These are phyloP conservation scores for Orbicella faveolata DNA, from an alignment of 64 coral and sea anemone species.

Conservation along the genomic window DNA sequence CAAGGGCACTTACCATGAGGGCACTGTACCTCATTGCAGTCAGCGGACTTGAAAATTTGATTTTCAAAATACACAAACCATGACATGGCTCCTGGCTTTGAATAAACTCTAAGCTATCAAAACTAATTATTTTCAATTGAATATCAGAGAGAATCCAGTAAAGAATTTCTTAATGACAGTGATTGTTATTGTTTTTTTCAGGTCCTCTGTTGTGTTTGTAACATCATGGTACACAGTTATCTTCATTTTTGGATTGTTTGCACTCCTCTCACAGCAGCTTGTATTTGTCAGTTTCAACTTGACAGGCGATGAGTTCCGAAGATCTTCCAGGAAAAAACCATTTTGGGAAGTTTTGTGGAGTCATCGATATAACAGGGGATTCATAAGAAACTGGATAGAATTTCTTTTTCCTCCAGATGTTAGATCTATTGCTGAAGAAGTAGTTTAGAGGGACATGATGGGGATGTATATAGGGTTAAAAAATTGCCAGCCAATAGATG, in stretches of 20 bases:
- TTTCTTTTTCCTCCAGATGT: conserved; percentile 40
- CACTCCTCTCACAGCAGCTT: conserved; percentile 70
- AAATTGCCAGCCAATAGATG: neutral
- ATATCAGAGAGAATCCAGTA: too few relatives aligned
- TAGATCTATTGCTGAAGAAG: conserved; percentile 3
- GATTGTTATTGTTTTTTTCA: conserved; percentile 33
- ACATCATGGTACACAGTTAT: conserved; percentile 64
- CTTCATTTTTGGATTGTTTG: conserved; percentile 73
- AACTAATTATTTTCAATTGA: too few relatives aligned
- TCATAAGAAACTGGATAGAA: conserved; percentile 74
- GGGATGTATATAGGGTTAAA: neutral
- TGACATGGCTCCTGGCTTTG: too few relatives aligned
- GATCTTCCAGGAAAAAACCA: conserved; percentile 55
- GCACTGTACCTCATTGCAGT: too few relatives aligned
- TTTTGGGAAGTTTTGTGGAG: conserved; percentile 67
- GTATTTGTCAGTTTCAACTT: conserved; percentile 81
- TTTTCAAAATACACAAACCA: too few relatives aligned
- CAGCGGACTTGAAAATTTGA: too few relatives aligned
- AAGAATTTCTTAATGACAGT: neutral
- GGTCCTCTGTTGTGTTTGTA: conserved; percentile 79
- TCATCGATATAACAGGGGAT: conserved; percentile 72
- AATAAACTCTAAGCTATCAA: too few relatives aligned
- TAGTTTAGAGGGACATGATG: neutral
- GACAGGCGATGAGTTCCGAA: conserved; percentile 89
- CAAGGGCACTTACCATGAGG: too few relatives aligned